Percentiles rank a stretch among this genome's conserved stretches.
Evolutionary conservation across 2,888 invertebrate genomes (phyloP).

Genomic region (Penaeus monodon): DNA sequence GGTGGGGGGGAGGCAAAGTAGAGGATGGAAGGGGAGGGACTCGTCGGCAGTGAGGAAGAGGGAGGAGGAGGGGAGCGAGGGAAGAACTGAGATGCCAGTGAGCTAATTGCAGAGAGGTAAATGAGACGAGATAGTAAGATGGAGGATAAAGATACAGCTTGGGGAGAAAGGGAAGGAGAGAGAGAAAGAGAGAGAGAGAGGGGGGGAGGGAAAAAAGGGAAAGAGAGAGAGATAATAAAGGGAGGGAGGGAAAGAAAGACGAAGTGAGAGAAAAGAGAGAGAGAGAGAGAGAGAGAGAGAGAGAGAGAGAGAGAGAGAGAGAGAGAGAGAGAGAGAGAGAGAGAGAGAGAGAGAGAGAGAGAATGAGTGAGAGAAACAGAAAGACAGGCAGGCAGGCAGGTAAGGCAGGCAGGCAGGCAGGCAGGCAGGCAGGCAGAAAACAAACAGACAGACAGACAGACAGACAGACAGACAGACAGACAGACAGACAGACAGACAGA

Average conservation of each 20-base stretch:
- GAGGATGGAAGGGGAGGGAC: neutral
- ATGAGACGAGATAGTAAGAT: neutral
- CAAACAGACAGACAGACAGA: too few relatives aligned
- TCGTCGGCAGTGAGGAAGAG: neutral
- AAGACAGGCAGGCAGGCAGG: too few relatives aligned
- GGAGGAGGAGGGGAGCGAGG: neutral
- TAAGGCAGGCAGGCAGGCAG: too few relatives aligned
- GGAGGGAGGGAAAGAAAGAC: neutral
- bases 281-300: too few relatives aligned
- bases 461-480: too few relatives aligned
- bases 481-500: too few relatives aligned
- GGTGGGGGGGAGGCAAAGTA: neutral
- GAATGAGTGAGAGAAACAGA: too few relatives aligned
- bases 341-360: too few relatives aligned
- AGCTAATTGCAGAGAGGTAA: neutral
- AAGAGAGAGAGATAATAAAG: neutral
- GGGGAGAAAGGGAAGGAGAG: neutral
- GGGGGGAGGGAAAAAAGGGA: neutral
- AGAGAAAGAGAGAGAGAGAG: neutral
- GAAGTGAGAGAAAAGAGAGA: neutral
- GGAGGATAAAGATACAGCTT: neutral
- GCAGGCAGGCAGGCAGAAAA: too few relatives aligned
- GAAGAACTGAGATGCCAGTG: neutral
- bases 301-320: too few relatives aligned
- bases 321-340: too few relatives aligned